phyloP scores from a whole-genome alignment of 2,888 invertebrate species.

The Venustoraphidia nigricollis region DNA sequence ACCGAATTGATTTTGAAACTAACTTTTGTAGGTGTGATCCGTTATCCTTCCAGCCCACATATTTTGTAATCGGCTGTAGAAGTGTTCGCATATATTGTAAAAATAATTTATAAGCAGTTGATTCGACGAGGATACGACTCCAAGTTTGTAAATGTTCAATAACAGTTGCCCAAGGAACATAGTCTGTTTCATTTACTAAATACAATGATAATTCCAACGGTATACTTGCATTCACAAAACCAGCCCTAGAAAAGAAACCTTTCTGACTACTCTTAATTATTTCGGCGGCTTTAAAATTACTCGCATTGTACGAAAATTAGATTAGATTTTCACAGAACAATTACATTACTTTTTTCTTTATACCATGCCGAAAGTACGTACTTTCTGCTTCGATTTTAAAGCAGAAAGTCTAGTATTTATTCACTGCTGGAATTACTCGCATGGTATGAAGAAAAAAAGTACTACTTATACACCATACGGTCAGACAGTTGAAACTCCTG shows the following conservation, averaged over 20 bases:
- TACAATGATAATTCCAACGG: slow-evolving; percentile 51
- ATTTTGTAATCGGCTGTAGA: slow-evolving; percentile 38
- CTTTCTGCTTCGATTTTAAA: too few relatives aligned
- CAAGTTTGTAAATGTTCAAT: slow-evolving; percentile 58
- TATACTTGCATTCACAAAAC: slow-evolving; percentile 42
- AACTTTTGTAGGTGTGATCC: slow-evolving; percentile 49
- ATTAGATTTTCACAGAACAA: too few relatives aligned
- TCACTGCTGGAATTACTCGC: too few relatives aligned
- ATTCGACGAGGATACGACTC: slow-evolving; percentile 53
- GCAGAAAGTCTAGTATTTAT: too few relatives aligned
- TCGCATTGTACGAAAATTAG: too few relatives aligned
- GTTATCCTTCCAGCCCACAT: slow-evolving; percentile 46
- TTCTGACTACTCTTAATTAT: too few relatives aligned
- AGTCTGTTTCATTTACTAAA: slow-evolving; percentile 52
- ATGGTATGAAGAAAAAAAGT: too few relatives aligned
- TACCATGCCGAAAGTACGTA: too few relatives aligned
- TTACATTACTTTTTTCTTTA: too few relatives aligned
- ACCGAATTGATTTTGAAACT: slow-evolving; percentile 11
- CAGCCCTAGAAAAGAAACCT: slow-evolving; percentile 32
- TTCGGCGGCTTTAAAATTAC: too few relatives aligned
- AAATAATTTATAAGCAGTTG: slow-evolving; percentile 51
- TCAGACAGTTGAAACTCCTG: too few relatives aligned
- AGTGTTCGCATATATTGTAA: slow-evolving; percentile 42
- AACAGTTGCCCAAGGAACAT: slow-evolving; percentile 74
- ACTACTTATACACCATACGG: too few relatives aligned